phyloP scores from a whole-genome alignment of 2,113 vertebrate genomes.

The Bagarius yarrelli region DNA sequence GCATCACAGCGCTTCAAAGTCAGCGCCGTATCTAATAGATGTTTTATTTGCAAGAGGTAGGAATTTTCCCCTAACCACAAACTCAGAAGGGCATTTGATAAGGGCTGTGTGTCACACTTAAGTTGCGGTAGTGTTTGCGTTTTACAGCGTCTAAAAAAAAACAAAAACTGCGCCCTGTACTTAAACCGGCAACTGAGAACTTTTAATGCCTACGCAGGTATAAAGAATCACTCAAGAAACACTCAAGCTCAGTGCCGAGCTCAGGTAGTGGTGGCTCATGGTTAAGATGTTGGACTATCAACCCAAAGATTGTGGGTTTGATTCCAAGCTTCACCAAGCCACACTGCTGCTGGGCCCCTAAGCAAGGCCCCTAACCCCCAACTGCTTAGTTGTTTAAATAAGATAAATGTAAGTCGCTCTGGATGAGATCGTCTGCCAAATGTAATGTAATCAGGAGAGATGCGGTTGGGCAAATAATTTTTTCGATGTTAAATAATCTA shows the following conservation, averaged over 20 bases:
- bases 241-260: not conserved
- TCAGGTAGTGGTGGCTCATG: too few species aligned
- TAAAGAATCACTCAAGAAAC: conserved; percentile 5
- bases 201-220: conserved; percentile 23
- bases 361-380: too few species aligned
- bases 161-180: conserved; percentile 28
- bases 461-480: too few species aligned
- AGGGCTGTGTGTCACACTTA: conserved; percentile 24
- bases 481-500: too few species aligned
- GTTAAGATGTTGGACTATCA: too few species aligned
- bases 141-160: not conserved
- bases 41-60: conserved; percentile 45
- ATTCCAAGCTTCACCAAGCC: too few species aligned
- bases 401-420: too few species aligned
- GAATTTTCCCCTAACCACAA: conserved; percentile 27
- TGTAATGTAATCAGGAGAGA: too few species aligned
- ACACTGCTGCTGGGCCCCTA: too few species aligned
- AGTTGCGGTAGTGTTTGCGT: conserved; percentile 19
- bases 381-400: too few species aligned
- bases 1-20: conserved; percentile 35
- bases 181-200: conserved; percentile 26
- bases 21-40: conserved; percentile 31
- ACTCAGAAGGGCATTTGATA: conserved; percentile 32
- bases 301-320: too few species aligned
- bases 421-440: too few species aligned